Evolutionary conservation across 2,113 vertebrate species (phyloP), one percentile per base, ranked within the genome.

Genomic region (Carassius auratus): DNA sequence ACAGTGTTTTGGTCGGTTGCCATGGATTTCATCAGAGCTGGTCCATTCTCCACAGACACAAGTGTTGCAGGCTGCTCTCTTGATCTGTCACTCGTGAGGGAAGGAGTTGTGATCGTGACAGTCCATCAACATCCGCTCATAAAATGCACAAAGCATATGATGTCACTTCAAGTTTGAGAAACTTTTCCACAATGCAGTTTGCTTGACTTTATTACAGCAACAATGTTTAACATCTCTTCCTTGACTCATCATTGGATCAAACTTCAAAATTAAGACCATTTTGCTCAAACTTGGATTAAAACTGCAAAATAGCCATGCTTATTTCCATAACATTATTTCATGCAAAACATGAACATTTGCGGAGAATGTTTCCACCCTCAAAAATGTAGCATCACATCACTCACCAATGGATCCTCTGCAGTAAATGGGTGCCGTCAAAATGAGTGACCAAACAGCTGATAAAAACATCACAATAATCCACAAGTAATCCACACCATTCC

Each of bases 11-110:
- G 69, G 69, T 73, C 0, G 4, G 36, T 73, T 73, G 17, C 69
- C 36, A 73, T 73, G 69, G 69, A 73, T 42, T 73, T 73, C 69
- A 42, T 73, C 69, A 73, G 69, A 73, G 36, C 30, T 73, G 69
- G 17, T 73, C 69, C 36, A 73, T 73, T n/a, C 69, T 73, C 69
- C 69, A 73, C 69, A 42, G 69, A 42, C 69, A 45, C 8, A 19
- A 73, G 36, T 8, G 17, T 19, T 71, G 68, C 36, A 21, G 68
- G 68, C 33, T 42, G 33, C 36, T 33, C 14, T 33, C 64, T 66
- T 68, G 26, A 68, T 68, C 30, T 66, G 66, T 17, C 30, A 68
- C 66, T 19, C 30, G 14, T 17, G 66, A 68, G 64, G 64, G 30
- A 36, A 33, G 30, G 30, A 19, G 66, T 68, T 33, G 64, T 68